Conservation (phyloP, 2,113 vertebrate genomes). For the Emydura subglobosa region DNA sequence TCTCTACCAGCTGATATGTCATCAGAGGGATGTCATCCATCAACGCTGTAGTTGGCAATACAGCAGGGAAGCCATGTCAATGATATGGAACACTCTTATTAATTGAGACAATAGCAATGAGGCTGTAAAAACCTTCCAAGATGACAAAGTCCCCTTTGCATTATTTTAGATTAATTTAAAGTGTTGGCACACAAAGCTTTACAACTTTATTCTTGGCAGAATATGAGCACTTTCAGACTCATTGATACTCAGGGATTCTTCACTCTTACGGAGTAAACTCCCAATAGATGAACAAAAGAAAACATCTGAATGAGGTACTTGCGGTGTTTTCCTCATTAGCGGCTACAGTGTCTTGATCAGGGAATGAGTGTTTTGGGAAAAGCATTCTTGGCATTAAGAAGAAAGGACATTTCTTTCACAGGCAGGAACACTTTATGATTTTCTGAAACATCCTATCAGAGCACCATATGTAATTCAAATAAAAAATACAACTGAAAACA, state of each 20-base stretch:
- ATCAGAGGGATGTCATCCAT: conserved; percentile 36
- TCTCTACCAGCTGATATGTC: neutral
- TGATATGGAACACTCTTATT: conserved; percentile 60
- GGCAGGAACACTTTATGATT: conserved; percentile 69
- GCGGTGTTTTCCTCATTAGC: conserved; percentile 79
- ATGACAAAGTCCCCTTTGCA: conserved; percentile 67
- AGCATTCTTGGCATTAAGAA: conserved; percentile 75
- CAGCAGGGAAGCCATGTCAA: conserved; percentile 37
- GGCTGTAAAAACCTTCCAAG: conserved; percentile 65
- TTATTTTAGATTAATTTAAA: conserved; percentile 79
- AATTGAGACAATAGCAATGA: conserved; percentile 64
- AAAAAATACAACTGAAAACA: conserved; percentile 69
- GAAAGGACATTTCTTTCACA: conserved; percentile 79
- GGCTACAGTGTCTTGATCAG: conserved; percentile 73
- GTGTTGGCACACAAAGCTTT: conserved; percentile 71
- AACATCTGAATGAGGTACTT: conserved; percentile 73
- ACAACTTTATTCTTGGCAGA: conserved; percentile 78
- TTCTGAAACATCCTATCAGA: conserved; percentile 75
- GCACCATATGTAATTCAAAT: conserved; percentile 76
- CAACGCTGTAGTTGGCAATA: conserved; percentile 30
- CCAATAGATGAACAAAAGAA: conserved; percentile 77
- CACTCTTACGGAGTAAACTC: conserved; percentile 69
- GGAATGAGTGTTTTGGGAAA: conserved; percentile 75
- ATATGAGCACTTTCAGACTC: conserved; percentile 74
- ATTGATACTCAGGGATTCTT: conserved; percentile 74